Conservation (phyloP, 2,888 invertebrate species). For the Germaria angustata region DNA sequence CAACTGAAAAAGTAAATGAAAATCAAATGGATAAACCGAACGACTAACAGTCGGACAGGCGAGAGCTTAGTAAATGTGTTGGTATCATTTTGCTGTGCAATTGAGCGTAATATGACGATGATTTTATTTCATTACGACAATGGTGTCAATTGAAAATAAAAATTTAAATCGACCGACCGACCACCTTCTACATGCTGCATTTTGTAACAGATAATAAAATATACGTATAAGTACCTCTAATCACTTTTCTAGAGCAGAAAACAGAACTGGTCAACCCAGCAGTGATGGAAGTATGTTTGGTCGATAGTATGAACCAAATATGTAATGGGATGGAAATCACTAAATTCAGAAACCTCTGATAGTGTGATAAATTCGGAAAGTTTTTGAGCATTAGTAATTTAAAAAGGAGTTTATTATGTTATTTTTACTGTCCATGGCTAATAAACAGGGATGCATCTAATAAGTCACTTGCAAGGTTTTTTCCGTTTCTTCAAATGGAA, state of each 20-base stretch:
- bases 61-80: conserved; percentile 33
- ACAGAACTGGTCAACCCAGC: background rate
- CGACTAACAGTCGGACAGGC: background rate
- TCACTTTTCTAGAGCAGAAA: background rate
- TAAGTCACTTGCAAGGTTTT: no score
- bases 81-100: conserved; percentile 67
- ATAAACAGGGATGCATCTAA: no score
- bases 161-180: conserved; percentile 2
- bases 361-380: no score
- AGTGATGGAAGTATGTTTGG: background rate
- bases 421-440: no score
- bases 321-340: no score
- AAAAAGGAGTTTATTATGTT: no score
- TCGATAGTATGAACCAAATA: no score
- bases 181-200: background rate
- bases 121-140: conserved; percentile 36
- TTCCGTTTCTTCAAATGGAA: no score
- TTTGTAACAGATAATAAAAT: conserved; percentile 24
- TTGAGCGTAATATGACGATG: conserved; percentile 59
- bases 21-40: background rate
- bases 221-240: background rate
- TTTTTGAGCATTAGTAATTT: no score
- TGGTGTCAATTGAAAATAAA: conserved; percentile 43
- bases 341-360: no score
- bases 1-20: background rate